Evolutionary conservation across 2,888 invertebrate genomes (phyloP).

Genomic region (Caenorhabditis doughertyi): DNA sequence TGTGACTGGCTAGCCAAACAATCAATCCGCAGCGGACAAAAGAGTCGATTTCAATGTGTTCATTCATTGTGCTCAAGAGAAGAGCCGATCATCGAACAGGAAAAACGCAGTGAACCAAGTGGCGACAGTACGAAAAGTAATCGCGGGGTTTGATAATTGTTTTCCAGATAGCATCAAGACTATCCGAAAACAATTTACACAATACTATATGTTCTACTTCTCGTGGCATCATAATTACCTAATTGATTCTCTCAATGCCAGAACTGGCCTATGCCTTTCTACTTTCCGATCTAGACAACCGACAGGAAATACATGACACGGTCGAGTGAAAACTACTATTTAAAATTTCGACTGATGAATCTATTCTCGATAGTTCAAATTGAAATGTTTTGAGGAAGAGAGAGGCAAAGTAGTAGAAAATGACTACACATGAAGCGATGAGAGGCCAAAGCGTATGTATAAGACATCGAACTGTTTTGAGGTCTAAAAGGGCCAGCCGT

Average conservation of each 20-base stretch:
- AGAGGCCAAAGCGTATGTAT: background rate
- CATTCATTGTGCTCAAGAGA: slow-evolving; percentile 20
- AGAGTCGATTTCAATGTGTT: slow-evolving; percentile 38
- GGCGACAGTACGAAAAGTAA: too few relatives aligned
- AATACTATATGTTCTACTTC: too few relatives aligned
- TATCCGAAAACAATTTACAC: too few relatives aligned
- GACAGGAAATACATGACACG: slow-evolving; percentile 38
- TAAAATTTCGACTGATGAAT: background rate
- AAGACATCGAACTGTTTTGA: slow-evolving; percentile 36
- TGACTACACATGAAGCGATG: background rate
- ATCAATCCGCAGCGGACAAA: background rate
- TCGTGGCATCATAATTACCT: slow-evolving; percentile 43
- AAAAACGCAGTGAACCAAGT: too few relatives aligned
- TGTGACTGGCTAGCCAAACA: slow-evolving; percentile 34
- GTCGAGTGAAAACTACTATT: slow-evolving; percentile 23
- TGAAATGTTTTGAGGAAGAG: background rate
- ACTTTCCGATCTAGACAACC: slow-evolving; percentile 14
- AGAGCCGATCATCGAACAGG: background rate
- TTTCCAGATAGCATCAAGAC: too few relatives aligned
- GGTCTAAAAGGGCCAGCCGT: slow-evolving; percentile 37
- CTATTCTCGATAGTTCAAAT: slow-evolving; percentile 17
- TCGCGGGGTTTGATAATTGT: too few relatives aligned
- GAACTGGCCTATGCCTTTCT: slow-evolving; percentile 9
- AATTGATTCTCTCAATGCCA: background rate
- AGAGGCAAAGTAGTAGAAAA: background rate